Conservation (phyloP, 2,797 vertebrate species). For the Amphiprion clarkii region DNA sequence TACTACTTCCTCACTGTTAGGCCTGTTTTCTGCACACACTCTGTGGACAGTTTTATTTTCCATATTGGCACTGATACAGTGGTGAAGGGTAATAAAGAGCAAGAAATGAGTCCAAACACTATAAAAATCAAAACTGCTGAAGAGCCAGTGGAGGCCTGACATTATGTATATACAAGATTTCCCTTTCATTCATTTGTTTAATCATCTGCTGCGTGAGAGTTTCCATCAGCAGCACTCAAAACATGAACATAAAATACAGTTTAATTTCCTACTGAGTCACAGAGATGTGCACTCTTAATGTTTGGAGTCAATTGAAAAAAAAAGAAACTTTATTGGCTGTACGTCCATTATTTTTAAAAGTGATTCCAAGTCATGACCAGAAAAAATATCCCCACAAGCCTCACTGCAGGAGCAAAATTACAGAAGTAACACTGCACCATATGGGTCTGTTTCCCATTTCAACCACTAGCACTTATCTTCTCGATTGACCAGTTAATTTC, state of each 20-base stretch:
- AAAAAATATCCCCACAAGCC: slow-evolving; percentile 3
- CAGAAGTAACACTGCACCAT: slow-evolving; percentile 8
- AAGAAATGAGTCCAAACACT: slow-evolving; percentile 34
- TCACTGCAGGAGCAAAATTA: slow-evolving; percentile 20
- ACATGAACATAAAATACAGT: slow-evolving; percentile 7
- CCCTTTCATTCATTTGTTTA: slow-evolving; percentile 16
- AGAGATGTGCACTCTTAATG: not conserved
- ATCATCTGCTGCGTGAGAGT: slow-evolving; percentile 29
- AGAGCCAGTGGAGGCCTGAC: not conserved
- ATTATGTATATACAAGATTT: slow-evolving; percentile 2
- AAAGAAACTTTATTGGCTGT: slow-evolving; percentile 12
- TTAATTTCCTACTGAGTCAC: slow-evolving; percentile 27
- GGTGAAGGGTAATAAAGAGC: slow-evolving; percentile 22
- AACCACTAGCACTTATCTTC: slow-evolving; percentile 33
- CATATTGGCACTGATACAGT: slow-evolving; percentile 10
- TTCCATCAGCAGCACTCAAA: slow-evolving; percentile 42
- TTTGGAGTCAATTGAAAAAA: not conserved
- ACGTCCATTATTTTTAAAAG: slow-evolving; percentile 24
- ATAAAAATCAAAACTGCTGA: slow-evolving; percentile 3
- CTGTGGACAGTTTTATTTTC: slow-evolving; percentile 13
- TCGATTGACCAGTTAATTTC: slow-evolving; percentile 42
- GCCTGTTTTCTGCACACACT: not conserved
- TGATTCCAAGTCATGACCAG: slow-evolving; percentile 5
- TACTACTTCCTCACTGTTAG: not conserved
- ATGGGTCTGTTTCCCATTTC: slow-evolving; percentile 17